Percentiles rank a stretch among this genome's conserved stretches.
Evolutionary conservation across 2,797 vertebrate genomes (phyloP).

Genomic region (Morus bassanus): DNA sequence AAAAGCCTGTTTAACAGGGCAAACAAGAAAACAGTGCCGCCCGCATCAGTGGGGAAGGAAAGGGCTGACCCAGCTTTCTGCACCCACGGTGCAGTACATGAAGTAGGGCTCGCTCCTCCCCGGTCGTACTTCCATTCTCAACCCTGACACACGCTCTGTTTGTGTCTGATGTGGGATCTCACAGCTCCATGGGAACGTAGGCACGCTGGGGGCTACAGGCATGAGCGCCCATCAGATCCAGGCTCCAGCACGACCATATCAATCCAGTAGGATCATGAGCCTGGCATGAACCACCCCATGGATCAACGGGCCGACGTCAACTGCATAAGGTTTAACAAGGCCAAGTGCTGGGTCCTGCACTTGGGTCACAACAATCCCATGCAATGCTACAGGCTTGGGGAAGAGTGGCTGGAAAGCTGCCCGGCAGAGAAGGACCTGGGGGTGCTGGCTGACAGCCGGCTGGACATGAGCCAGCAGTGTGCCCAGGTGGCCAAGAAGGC

Average conservation of each 20-base stretch:
- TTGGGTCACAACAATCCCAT: too few species aligned
- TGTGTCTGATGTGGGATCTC: not conserved
- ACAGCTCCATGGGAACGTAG: not conserved
- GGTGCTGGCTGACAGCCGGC: too few species aligned
- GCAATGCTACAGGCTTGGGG: too few species aligned
- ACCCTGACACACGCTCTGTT: not conserved
- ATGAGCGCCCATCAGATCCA: rapidly evolving
- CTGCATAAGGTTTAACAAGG: too few species aligned
- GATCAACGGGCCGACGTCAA: too few species aligned
- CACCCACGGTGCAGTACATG: rapidly evolving
- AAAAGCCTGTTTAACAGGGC: not conserved
- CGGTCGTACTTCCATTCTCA: not conserved
- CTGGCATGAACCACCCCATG: too few species aligned
- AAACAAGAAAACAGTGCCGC: not conserved
- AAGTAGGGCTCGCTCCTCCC: not conserved
- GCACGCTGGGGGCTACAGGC: too few species aligned
- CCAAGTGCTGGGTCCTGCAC: too few species aligned
- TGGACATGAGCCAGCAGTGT: too few species aligned
- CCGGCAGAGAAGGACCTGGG: too few species aligned
- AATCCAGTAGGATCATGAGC: not conserved
- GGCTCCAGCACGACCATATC: not conserved
- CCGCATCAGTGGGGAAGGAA: not conserved
- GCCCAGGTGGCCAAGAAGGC: too few species aligned
- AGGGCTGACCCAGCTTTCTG: not conserved
- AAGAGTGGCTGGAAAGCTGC: too few species aligned